A percentile compares a stretch with the other conserved stretches of the same genome.
Conservation (phyloP, 2,888 invertebrate species). For the Papilio elwesi region DNA sequence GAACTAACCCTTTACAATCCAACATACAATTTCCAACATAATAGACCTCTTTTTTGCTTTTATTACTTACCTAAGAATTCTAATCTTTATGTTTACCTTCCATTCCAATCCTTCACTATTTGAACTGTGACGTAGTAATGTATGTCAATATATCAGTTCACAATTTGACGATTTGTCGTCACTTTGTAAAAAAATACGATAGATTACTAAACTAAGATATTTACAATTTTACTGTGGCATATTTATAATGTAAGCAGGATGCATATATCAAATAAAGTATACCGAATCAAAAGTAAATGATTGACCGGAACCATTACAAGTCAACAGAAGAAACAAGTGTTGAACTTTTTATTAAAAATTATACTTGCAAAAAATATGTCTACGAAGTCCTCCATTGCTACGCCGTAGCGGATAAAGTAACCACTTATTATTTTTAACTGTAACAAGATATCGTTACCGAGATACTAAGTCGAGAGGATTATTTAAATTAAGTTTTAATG, state of each 20-base stretch:
- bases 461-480: conserved; percentile 12
- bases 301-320: neutral
- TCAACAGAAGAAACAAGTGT: neutral
- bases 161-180: no score
- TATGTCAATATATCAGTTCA: no score
- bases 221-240: no score
- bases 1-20: no score
- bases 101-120: no score
- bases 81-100: no score
- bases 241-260: neutral
- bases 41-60: no score
- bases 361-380: conserved; percentile 20
- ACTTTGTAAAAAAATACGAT: no score
- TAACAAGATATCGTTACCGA: conserved; percentile 15
- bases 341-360: neutral
- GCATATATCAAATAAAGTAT: neutral
- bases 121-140: no score
- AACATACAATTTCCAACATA: no score
- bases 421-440: conserved; percentile 21
- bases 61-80: no score
- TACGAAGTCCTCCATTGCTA: conserved; percentile 13
- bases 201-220: no score
- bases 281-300: neutral
- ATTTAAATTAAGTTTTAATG: conserved; percentile 19
- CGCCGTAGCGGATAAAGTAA: conserved; percentile 22